Percentiles rank a stretch among this genome's conserved stretches.
Evolutionary conservation across 1,140 invertebrate genomes (phyloP).

Genomic region (Hyles euphorbiae): DNA sequence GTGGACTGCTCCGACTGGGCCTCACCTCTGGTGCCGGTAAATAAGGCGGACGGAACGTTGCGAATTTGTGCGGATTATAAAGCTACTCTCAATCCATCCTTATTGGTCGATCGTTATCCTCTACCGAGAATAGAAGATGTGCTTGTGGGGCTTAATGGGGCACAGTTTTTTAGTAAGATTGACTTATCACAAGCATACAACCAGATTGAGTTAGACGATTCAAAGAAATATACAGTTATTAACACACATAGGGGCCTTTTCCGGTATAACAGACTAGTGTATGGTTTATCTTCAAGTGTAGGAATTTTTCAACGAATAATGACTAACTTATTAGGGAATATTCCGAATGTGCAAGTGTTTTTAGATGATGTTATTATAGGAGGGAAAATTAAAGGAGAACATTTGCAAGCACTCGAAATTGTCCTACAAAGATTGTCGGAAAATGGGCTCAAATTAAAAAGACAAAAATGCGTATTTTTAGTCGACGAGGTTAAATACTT

Average conservation of each 20-base stretch:
- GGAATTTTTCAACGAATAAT: conserved; percentile 33
- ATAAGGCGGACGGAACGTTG: too few species aligned
- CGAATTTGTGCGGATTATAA: too few species aligned
- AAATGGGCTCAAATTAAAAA: conserved; percentile 29
- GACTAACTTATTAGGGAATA: conserved; percentile 19
- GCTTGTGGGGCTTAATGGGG: conserved; percentile 27
- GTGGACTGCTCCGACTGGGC: too few species aligned
- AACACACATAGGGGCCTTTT: conserved; percentile 39
- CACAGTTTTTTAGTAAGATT: conserved; percentile 40
- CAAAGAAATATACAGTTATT: conserved; percentile 10
- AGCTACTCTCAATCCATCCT: conserved; percentile 27
- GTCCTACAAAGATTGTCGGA: conserved; percentile 12
- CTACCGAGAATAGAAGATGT: too few species aligned
- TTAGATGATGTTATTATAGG: conserved; percentile 32
- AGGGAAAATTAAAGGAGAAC: background rate
- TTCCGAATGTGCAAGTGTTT: conserved; percentile 29
- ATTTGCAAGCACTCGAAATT: conserved; percentile 15
- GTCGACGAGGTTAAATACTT: conserved; percentile 34
- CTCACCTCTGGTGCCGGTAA: too few species aligned
- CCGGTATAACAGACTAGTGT: conserved; percentile 32
- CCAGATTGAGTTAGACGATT: too few species aligned
- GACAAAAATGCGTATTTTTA: too few species aligned
- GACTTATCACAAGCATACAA: conserved; percentile 54
- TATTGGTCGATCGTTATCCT: too few species aligned
- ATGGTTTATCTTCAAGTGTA: conserved; percentile 29